Conservation (phyloP, 2,888 invertebrate genomes). For the Spodoptera exigua region DNA sequence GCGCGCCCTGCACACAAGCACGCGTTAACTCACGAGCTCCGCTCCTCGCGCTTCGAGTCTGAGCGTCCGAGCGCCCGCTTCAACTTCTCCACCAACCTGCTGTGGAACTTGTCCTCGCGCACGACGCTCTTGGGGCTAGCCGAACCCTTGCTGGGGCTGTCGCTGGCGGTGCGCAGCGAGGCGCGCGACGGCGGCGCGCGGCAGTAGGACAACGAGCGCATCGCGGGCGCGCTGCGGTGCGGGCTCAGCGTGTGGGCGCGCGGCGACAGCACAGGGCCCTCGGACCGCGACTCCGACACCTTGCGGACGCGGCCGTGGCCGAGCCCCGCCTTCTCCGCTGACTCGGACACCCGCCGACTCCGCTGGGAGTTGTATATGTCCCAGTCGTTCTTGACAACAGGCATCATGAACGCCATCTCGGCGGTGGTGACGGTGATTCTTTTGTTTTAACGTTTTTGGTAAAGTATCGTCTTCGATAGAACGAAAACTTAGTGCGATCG, state of each 20-base stretch:
- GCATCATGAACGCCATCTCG: conserved; percentile 98
- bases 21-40: conserved; percentile 88
- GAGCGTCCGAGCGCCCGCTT: conserved; percentile 91
- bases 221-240: conserved; percentile 91
- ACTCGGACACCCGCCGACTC: conserved; percentile 93
- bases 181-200: conserved; percentile 88
- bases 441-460: conserved; percentile 84
- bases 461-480: conserved; percentile 67
- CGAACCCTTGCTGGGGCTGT: conserved; percentile 91
- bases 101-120: conserved; percentile 92
- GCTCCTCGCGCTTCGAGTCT: conserved; percentile 84
- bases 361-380: conserved; percentile 96
- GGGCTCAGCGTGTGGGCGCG: conserved; percentile 88
- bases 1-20: conserved; percentile 87
- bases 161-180: conserved; percentile 90
- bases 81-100: conserved; percentile 93
- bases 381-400: conserved; percentile 97
- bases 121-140: conserved; percentile 91
- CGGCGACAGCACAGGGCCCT: conserved; percentile 92
- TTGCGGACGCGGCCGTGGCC: conserved; percentile 90
- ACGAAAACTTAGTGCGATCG: conserved; percentile 64
- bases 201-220: conserved; percentile 89
- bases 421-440: conserved; percentile 80
- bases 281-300: conserved; percentile 93
- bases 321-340: conserved; percentile 79